Conservation (phyloP, 2,888 invertebrate genomes). For the Lapara coniferarum region DNA sequence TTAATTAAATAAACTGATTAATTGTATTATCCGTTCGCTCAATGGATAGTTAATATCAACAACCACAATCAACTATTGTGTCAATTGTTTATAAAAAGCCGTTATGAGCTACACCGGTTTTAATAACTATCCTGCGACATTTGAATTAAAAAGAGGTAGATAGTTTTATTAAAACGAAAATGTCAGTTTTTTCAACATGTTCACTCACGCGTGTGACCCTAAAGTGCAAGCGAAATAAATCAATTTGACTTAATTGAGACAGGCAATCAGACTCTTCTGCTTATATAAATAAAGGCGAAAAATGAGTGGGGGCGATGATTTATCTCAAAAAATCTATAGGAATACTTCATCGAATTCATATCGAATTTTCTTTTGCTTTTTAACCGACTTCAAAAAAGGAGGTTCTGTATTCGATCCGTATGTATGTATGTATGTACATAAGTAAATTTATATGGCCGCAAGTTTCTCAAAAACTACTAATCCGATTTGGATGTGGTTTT, state of each 20-base stretch:
- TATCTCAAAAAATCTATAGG: background rate
- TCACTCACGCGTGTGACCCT: slow-evolving; percentile 2
- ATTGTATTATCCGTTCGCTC: too few species aligned
- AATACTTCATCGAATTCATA: too few species aligned
- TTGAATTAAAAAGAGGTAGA: background rate
- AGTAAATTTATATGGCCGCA: too few species aligned
- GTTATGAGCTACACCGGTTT: background rate
- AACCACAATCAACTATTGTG: background rate
- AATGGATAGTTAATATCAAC: background rate
- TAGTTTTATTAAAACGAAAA: background rate
- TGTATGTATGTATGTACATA: too few species aligned
- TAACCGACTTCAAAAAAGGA: too few species aligned
- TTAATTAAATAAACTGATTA: too few species aligned
- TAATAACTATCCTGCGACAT: slow-evolving; percentile 7
- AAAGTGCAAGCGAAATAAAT: slow-evolving; percentile 20
- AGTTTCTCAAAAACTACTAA: too few species aligned
- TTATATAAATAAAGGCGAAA: slow-evolving; percentile 6
- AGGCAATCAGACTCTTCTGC: background rate
- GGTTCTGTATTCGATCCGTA: too few species aligned
- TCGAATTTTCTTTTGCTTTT: too few species aligned
- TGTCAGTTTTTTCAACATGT: slow-evolving; percentile 12
- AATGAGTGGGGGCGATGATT: background rate
- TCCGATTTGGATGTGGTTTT: too few species aligned
- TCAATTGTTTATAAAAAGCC: background rate
- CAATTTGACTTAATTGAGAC: slow-evolving; percentile 6